Base-by-base conservation (phyloP, 2,888 invertebrate species). In the Priocnemis perturbator region DNA sequence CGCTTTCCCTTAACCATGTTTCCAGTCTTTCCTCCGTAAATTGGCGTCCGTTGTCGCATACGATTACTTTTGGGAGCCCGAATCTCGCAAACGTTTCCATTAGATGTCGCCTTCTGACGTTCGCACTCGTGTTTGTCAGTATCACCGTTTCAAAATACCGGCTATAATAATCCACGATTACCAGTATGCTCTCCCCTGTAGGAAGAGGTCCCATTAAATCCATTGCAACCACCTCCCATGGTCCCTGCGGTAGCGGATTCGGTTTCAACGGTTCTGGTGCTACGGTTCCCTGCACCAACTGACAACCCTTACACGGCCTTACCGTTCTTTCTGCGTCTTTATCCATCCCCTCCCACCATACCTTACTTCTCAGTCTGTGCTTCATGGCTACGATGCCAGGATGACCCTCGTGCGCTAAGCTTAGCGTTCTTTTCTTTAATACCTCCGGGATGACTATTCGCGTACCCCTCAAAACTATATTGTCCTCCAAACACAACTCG, bases 401-500 rank as follows among this genome's bases (percentile, higher is more conserved):
- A 60, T 84, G 84, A 0, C 86, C 86, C 62, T 86, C 81, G 53
- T 86, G 85, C 2, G 80, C 83, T 15, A 81, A 76, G 0, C 62
- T 66, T 56, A 84, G 64, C 2, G 78, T 77, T 19, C 59, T 52
- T 37, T 74, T 45, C 3, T 79, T 55, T 14, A 81, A 64, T 9
- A 26, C 58, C 19, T 57, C 14, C 9, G 80, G 79, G 14, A 81
- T 77, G 37, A 82, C 70, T 2, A 77, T 66, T 55, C 74, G 30
- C 7, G 70, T 70, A 9, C 71, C 72, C 48, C 71, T 58, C 7
- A 74, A 59, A 1, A 78, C 30, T 19, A 76, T 71, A 45, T 64
- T 26, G 15, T 62, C 67, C n/a, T 60, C 44, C 7, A 53, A 23
- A 44, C 71, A 73, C 45, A 75, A 26, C 52, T 77, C 70, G 11